Evolutionary conservation across 2,888 invertebrate genomes (phyloP).

Genomic region (Sphaerophoria rueppellii): DNA sequence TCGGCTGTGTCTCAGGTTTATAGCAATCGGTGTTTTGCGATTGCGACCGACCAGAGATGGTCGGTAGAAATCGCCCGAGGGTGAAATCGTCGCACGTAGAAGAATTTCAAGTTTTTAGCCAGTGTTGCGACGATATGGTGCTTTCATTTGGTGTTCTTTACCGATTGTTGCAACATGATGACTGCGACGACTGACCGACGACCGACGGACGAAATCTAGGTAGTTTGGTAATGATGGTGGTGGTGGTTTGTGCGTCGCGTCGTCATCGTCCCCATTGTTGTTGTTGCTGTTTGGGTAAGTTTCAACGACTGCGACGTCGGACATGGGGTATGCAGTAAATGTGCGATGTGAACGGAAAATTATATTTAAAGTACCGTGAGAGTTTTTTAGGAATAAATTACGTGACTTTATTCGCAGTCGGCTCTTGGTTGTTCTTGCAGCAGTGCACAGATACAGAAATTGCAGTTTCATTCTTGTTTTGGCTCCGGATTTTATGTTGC

Average conservation of each 20-base stretch:
- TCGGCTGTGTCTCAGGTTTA: conserved; percentile 16
- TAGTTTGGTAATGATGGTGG: neutral
- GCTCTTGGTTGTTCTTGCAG: conserved; percentile 3
- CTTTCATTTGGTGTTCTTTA: conserved; percentile 61
- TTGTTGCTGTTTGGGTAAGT: conserved; percentile 1
- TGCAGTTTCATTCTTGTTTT: conserved; percentile 57
- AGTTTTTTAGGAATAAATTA: conserved; percentile 74
- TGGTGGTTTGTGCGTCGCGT: conserved; percentile 45
- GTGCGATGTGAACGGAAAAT: conserved; percentile 79
- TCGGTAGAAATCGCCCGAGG: conserved; percentile 70
- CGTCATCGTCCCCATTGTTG: conserved; percentile 28
- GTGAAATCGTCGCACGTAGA: conserved; percentile 74
- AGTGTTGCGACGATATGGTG: conserved; percentile 43
- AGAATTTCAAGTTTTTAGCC: conserved; percentile 70
- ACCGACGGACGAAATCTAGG: neutral
- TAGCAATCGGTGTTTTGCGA: too few species aligned
- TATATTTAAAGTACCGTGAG: conserved; percentile 74
- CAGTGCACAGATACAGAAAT: conserved; percentile 58
- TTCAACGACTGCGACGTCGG: conserved; percentile 72
- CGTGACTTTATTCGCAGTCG: conserved; percentile 73
- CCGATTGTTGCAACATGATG: conserved; percentile 33
- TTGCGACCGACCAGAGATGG: conserved; percentile 18
- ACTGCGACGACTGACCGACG: conserved; percentile 1
- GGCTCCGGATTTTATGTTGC: neutral
- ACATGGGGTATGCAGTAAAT: conserved; percentile 79